Base-by-base conservation (phyloP, 2,113 vertebrate genomes). In the Lutjanus erythropterus region DNA sequence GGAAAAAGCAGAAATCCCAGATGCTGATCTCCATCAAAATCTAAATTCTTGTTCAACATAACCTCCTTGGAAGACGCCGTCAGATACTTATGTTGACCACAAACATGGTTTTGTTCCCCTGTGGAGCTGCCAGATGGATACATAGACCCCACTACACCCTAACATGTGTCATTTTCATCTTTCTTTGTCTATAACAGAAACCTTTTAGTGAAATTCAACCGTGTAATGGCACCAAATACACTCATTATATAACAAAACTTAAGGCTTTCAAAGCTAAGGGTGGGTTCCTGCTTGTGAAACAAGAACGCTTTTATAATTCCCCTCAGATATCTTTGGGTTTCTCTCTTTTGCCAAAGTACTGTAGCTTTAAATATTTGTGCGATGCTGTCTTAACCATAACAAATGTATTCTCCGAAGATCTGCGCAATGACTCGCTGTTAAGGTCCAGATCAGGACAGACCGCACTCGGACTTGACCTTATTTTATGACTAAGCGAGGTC, bases 281-380 rank as follows among this genome's bases (percentile, higher is more conserved):
- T 41, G 83, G 58, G 60, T 59, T 75, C 47, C 18, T 70, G 80
- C 82, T 67, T 67, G 68, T 69, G 56, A 78, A 76, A 55, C 29
- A 21, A 29, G 62, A 81, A 79, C 23, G 21, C 80, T 88, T 81
- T 85, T 73, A 79, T 41, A 68, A 82, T 71, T 90, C 75, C 86
- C 88, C 68, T 70, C 52, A 49, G 84, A 87, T 80, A 75, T 69
- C 71, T 47, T 52, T 29, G 5, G 19, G 50, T 73, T 70, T 74
- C 37, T 62, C 18, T 33, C 31, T 21, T 69, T 68, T 78, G 77
- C 61, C 78, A 86, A 82, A 75, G 64, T n/a, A 49, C 70, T 81
- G 39, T 47, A 53, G 75, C 88, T 86, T 86, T 86, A 80, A 89
- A 89, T 81, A 89, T 87, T 87, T 88, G 80, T 61, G 21, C 6